Base-by-base conservation (phyloP, 2,888 invertebrate genomes). In the Megaustenia siamemsis region DNA sequence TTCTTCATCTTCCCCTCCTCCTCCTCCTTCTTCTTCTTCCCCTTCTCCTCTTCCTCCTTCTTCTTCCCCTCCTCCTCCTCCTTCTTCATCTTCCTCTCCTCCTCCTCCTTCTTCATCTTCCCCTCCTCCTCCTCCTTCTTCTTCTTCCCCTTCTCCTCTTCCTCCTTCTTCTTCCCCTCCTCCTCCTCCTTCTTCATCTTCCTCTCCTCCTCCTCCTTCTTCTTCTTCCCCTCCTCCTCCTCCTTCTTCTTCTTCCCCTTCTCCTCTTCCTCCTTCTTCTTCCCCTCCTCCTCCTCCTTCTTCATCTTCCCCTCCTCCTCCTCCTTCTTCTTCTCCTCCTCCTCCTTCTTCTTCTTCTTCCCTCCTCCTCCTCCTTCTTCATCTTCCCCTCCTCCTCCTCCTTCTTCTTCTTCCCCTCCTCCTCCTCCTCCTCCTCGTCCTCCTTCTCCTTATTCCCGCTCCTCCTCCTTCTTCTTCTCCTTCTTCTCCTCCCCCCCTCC, bases 401-500 rank as follows among this genome's bases (percentile, higher is more conserved):
- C 6, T 24, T 56, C 60, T 18, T 6, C 28, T 28, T n/a, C 35
- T n/a, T 21, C 1, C n/a, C 40, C 45, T 15, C 5, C 24, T 24
- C 18, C 24, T 45, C n/a, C 24, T 60, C n/a, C n/a, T n/a, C n/a
- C n/a, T n/a, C n/a, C n/a, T n/a, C n/a, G n/a, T n/a, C n/a, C n/a
- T n/a, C n/a, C n/a, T n/a, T n/a, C n/a, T n/a, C n/a, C n/a, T n/a
- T n/a, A n/a, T n/a, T n/a, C n/a, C n/a, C n/a, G n/a, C n/a, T n/a
- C 60, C n/a, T n/a, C 18, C 8, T n/a, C 8, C 24, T n/a, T 1
- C 8, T n/a, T 15, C n/a, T n/a, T n/a, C 8, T 60, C n/a, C 60
- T n/a, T 60, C 53, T 56, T 38, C 63, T 63, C 53, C 76, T 76
- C 76, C 53, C 45, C 38, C 60, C 38, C 63, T 21, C n/a, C n/a